These are phyloP conservation scores for Microchrysa polita DNA, from an alignment of 2,888 invertebrate genomes.

Conservation along the genomic window DNA sequence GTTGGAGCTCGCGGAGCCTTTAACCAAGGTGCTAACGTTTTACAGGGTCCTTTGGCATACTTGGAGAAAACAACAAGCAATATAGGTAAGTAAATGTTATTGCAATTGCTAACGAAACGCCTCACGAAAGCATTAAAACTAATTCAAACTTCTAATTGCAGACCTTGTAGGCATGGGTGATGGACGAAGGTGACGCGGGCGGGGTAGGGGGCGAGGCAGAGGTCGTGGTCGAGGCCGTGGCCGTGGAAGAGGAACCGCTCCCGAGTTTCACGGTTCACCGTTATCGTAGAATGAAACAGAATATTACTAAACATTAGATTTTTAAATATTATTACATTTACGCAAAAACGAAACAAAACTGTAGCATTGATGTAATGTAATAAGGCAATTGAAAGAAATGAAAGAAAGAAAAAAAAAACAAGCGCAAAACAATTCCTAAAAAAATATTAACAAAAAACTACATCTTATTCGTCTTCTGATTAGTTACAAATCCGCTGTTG, in stretches of 20 bases:
- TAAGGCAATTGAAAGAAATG: too few species aligned
- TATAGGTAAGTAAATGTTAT: too few species aligned
- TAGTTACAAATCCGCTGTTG: conserved; percentile 5
- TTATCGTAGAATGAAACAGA: conserved; percentile 47
- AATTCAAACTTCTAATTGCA: too few species aligned
- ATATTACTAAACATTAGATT: conserved; percentile 36
- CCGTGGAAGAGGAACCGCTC: conserved; percentile 61
- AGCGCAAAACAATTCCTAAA: conserved; percentile 5
- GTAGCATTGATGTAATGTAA: background rate
- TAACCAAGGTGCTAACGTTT: conserved; percentile 68
- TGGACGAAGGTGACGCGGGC: conserved; percentile 86
- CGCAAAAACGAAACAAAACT: too few species aligned
- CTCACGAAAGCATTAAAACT: too few species aligned
- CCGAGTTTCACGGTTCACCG: conserved; percentile 52
- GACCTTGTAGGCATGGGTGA: conserved; percentile 79
- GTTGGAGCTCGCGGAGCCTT: conserved; percentile 61
- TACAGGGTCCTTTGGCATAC: conserved; percentile 87
- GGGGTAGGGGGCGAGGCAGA: conserved; percentile 87
- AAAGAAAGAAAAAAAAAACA: conserved; percentile 7
- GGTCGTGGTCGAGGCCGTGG: conserved; percentile 82
- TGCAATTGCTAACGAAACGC: too few species aligned
- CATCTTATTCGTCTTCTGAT: conserved; percentile 14
- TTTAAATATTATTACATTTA: conserved; percentile 10
- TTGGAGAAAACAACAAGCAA: conserved; percentile 91
- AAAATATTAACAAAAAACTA: background rate